Evolutionary conservation across 2,113 vertebrate genomes (phyloP).

Genomic region (Poeciliopsis prolifica): DNA sequence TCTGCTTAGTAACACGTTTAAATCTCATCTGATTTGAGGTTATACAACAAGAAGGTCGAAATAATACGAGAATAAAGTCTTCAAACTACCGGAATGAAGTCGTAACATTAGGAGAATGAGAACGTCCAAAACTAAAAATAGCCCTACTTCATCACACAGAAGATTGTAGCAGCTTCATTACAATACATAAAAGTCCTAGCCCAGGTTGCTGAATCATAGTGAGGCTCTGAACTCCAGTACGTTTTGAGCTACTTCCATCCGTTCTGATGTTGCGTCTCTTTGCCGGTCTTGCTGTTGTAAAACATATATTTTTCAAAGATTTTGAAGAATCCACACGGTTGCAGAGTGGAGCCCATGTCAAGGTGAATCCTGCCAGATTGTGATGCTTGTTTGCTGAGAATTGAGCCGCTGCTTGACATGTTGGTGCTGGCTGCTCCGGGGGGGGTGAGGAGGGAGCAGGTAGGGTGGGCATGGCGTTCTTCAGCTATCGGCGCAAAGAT

Average conservation of each 20-base stretch:
- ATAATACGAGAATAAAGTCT: no score
- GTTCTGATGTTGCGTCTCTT: neutral
- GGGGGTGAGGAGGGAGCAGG: no score
- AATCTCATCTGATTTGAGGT: no score
- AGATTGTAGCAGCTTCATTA: neutral
- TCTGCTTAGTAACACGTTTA: no score
- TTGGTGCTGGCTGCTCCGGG: slow-evolving; percentile 43
- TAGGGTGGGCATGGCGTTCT: slow-evolving; percentile 42
- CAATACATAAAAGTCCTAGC: neutral
- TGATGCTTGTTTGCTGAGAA: slow-evolving; percentile 52
- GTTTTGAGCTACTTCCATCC: neutral
- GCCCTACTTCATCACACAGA: neutral
- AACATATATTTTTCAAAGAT: neutral
- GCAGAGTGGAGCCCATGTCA: slow-evolving; percentile 21
- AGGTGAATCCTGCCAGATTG: slow-evolving; percentile 43
- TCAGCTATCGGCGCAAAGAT: slow-evolving; percentile 68
- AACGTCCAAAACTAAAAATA: no score
- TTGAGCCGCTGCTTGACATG: slow-evolving; percentile 54
- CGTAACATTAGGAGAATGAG: no score
- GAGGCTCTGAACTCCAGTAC: neutral
- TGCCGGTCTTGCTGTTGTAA: neutral
- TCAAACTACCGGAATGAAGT: no score
- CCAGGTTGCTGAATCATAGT: neutral
- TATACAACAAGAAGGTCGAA: no score
- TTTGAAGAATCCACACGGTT: neutral